Conservation (phyloP, 1,140 invertebrate species). For the Bombus confusus region DNA sequence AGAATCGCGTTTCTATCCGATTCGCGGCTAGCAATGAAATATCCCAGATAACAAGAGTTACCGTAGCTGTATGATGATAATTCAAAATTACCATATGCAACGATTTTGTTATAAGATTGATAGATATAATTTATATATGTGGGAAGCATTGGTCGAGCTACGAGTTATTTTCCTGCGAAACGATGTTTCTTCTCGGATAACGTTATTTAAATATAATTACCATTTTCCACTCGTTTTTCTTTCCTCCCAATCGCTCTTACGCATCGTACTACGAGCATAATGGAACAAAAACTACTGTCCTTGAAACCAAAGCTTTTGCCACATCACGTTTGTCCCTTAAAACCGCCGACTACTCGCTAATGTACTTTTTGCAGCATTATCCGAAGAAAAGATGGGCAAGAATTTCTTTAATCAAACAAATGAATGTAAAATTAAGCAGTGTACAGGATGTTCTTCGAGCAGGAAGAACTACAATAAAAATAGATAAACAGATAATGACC, state of each 20-base stretch:
- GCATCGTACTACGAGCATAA: not conserved
- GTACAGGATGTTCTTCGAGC: not conserved
- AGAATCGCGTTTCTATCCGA: too few relatives aligned
- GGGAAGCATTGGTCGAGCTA: not conserved
- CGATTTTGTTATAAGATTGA: not conserved
- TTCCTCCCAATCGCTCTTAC: not conserved
- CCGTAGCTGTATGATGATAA: not conserved
- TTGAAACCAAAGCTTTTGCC: conserved; percentile 2
- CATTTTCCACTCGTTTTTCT: not conserved
- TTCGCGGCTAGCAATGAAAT: not conserved
- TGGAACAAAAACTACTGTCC: conserved; percentile 5
- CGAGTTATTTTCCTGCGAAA: not conserved
- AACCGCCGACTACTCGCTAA: conserved; percentile 1
- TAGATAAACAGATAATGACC: not conserved
- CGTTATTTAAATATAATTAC: not conserved
- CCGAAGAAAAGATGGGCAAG: not conserved
- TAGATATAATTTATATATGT: too few relatives aligned
- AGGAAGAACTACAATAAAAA: not conserved
- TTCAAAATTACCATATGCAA: not conserved
- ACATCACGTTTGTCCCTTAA: conserved; percentile 6
- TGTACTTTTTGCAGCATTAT: not conserved
- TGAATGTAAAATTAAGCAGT: not conserved
- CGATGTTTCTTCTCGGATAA: not conserved
- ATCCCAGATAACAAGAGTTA: not conserved
- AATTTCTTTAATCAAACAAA: not conserved